A percentile compares a stretch with the other conserved stretches of the same genome.
phyloP scores from a whole-genome alignment of 2,113 vertebrate species.

The Myodes glareolus region DNA sequence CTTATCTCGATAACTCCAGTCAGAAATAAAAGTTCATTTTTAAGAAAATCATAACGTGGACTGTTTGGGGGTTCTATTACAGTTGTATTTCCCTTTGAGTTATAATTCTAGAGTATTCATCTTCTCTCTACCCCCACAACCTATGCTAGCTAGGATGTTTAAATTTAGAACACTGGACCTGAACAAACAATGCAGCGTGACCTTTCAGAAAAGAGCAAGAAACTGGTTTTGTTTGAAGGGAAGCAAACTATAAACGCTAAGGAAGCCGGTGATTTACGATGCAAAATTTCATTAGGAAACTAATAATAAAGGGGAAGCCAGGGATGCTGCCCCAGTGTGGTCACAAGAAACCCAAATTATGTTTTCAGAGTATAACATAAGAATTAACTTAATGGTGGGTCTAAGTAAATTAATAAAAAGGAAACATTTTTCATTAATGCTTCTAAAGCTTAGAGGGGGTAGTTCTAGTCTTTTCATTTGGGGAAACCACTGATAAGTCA shows the following conservation, averaged over 20 bases:
- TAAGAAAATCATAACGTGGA: constrained; percentile 15
- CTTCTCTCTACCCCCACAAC: neutral
- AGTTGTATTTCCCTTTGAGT: neutral
- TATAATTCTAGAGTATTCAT: neutral
- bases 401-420: neutral
- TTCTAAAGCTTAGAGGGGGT: neutral
- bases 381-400: constrained; percentile 11
- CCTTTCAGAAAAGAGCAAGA: constrained; percentile 53
- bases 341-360: neutral
- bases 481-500: neutral
- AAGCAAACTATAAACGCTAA: constrained; percentile 48
- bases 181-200: constrained; percentile 30
- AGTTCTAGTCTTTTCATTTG: constrained; percentile 19
- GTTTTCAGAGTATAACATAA: neutral
- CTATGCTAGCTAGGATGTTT: neutral
- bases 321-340: neutral
- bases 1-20: constrained; percentile 18
- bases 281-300: constrained; percentile 6
- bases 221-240: constrained; percentile 45
- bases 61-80: neutral
- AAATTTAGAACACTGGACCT: constrained; percentile 52
- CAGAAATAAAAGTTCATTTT: constrained; percentile 16
- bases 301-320: constrained; percentile 36
- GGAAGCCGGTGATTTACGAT: constrained; percentile 43
- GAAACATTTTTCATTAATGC: neutral